Percentiles rank a stretch among this genome's conserved stretches.
Conservation (phyloP, 2,797 vertebrate species). For the Prionace glauca region DNA sequence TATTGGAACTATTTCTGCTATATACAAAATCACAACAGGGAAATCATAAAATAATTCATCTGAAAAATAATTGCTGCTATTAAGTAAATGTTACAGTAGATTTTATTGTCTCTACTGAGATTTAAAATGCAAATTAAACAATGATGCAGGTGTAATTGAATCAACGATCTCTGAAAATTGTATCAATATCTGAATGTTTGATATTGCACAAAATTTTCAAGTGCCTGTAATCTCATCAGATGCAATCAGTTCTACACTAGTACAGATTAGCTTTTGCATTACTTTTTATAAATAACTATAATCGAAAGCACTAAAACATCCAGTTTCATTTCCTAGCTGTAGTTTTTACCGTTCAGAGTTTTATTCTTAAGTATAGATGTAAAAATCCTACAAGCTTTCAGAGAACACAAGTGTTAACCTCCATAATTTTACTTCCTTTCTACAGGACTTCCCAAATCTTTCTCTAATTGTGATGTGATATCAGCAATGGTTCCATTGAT, state of each 20-base stretch:
- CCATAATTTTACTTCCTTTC: slow-evolving; percentile 52
- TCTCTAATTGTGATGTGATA: slow-evolving; percentile 55
- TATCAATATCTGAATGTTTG: slow-evolving; percentile 35
- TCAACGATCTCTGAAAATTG: slow-evolving; percentile 17
- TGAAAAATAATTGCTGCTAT: slow-evolving; percentile 32
- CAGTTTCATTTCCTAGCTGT: neutral
- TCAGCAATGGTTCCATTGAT: slow-evolving; percentile 58
- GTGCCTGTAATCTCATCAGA: neutral
- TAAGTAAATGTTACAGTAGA: slow-evolving; percentile 18
- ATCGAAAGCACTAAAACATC: neutral
- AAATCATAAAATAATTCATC: slow-evolving; percentile 29
- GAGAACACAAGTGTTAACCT: neutral
- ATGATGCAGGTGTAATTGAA: slow-evolving; percentile 23
- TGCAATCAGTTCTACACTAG: neutral
- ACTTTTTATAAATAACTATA: neutral
- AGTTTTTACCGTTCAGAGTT: neutral
- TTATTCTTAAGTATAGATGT: neutral
- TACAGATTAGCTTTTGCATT: neutral
- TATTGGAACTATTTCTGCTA: neutral
- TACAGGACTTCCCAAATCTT: slow-evolving; percentile 60
- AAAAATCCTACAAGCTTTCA: neutral
- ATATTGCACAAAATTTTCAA: slow-evolving; percentile 26
- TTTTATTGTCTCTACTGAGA: slow-evolving; percentile 27
- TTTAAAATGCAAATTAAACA: slow-evolving; percentile 35
- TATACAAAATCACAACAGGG: neutral